Evolutionary conservation across 1,140 invertebrate species (phyloP), one percentile per base, ranked within the genome.

Genomic region (Calliopsis andreniformis): DNA sequence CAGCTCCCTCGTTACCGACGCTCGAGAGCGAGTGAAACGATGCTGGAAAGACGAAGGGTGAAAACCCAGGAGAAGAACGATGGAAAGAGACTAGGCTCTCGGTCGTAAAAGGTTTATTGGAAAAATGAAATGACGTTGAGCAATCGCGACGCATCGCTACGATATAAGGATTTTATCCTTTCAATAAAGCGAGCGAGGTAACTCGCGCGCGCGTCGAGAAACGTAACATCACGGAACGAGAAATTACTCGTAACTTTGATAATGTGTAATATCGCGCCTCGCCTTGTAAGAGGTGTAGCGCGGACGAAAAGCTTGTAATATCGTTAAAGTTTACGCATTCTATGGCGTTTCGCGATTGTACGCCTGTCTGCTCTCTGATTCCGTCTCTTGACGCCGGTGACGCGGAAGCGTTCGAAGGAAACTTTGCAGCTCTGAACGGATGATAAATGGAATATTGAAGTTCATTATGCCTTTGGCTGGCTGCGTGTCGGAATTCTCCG

Each of bases 91-190:
- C 35, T 49, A 43, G 30, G 20, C 66, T 63, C 49, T 67, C 47
- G 49, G 58, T n/a, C 70, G 49, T 72, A 64, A 47, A 45, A 73
- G 75, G 62, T 82, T 72, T 82, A 82, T 82, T 82, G 79, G 75
- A 82, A 82, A 78, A 83, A 78, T 78, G 79, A 83, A 82, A 83
- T 73, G 75, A 82, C 80, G 79, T 66, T 63, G 49, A 30, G 75
- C 80, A 83, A 82, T 83, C 80, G 78, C 75, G 79, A 82, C 79
- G 68, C 79, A 82, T 82, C 80, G 79, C 80, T 72, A 47, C 78
- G 76, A 81, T 82, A 82, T 81, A 80, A 82, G 73, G 47, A 82
- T 72, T 82, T 82, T 72, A 82, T 82, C 80, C 79, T 82, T 82
- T 82, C 79, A 78, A 82, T 82, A 82, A 82, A 69, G 69, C 56